These are phyloP conservation scores for Gambusia yucatana DNA, from an alignment of 2,797 vertebrate genomes.

Conservation along the genomic window DNA sequence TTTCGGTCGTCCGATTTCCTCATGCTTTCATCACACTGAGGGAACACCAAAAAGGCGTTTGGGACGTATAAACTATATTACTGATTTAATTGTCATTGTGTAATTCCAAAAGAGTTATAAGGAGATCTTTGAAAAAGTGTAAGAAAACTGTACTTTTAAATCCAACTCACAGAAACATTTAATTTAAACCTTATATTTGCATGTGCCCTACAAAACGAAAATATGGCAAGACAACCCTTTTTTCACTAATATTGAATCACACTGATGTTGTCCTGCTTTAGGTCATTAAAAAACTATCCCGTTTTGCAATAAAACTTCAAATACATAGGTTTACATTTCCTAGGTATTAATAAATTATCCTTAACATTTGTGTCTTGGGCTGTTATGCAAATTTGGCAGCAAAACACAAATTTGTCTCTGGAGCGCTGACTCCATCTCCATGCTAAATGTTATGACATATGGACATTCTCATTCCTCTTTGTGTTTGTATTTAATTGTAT, in stretches of 20 bases:
- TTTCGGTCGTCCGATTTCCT: conserved; percentile 9
- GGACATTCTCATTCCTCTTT: not conserved
- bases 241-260: not conserved
- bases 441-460: not conserved
- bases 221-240: not conserved
- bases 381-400: not conserved
- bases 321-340: not conserved
- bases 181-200: not conserved
- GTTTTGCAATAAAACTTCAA: not conserved
- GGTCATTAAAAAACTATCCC: not conserved
- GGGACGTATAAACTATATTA: conserved; percentile 43
- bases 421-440: not conserved
- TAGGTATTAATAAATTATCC: not conserved
- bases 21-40: conserved; percentile 11
- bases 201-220: not conserved
- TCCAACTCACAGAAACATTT: not conserved
- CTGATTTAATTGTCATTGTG: conserved; percentile 32
- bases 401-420: not conserved
- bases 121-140: conserved; percentile 17
- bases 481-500: not conserved
- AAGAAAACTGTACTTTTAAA: not conserved
- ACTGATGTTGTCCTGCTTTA: not conserved
- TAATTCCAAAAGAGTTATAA: conserved; percentile 16
- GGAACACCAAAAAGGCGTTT: conserved; percentile 7
- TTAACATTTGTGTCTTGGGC: not conserved